Base-by-base conservation (phyloP, 1,140 invertebrate genomes). In the Pseudomyrmex dendroicus region DNA sequence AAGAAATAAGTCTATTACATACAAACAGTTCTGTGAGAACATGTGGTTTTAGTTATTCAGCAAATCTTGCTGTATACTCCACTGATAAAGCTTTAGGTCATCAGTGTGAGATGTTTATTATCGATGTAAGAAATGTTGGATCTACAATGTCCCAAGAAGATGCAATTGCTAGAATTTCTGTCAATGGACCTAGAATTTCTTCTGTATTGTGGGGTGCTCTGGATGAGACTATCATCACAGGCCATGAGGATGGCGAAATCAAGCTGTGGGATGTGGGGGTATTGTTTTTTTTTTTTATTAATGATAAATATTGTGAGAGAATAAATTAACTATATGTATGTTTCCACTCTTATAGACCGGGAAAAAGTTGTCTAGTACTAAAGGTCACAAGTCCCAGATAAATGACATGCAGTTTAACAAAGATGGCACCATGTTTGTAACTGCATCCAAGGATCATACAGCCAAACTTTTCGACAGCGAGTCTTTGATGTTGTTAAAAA, bases 341-440 rank as follows among this genome's bases (percentile, higher is more conserved):
- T 78, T 44, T 8, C 44, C 17, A 72, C 35, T 12, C 59, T 57
- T 59, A 35, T 90, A 98, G 97, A 97, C 96, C 88, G 97, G 97
- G 13, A 97, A 98, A 89, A 96, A 97, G 92, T 93, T 97, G 1
- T 96, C 96, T 85, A 95, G 96, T 10, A 95, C 96, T 15, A 96
- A 96, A 84, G 98, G 97, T 84, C 99, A 99, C 92, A 96, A 95
- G 1, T 96, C 96, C 61, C 96, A 97, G 86, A 99, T 99, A 80
- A 99, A 99, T 93, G 99, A 99, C 92, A 98, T 99, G 96, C 99
- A 99, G 93, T 95, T 97, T 84, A 98, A 97, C 57, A 97, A 97
- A 90, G 98, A 99, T 93, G 96, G 97, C 20, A 98, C 97, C 2
- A 99, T 99, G 98, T 98, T 99, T 90, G 98, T 99, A 15, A 99